Evolutionary conservation across 2,113 vertebrate species (phyloP).

Genomic region (Pterophyllum scalare): DNA sequence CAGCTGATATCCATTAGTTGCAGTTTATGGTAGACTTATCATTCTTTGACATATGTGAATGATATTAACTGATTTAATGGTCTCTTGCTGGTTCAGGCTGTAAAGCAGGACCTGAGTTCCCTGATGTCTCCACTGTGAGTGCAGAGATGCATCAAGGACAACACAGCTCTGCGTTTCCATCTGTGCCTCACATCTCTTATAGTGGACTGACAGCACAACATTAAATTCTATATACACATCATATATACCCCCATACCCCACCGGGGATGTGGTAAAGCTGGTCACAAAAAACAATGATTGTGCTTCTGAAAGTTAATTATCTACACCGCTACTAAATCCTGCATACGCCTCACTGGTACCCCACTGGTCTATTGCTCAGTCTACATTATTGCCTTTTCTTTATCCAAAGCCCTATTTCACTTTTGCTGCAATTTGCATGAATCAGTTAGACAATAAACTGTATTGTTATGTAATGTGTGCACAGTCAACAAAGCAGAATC

Average conservation of each 20-base stretch:
- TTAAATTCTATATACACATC: not conserved
- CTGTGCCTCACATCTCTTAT: not conserved
- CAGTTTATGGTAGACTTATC: not conserved
- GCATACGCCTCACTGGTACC: not conserved
- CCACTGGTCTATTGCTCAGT: not conserved
- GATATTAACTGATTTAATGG: not conserved
- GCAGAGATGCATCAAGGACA: not conserved
- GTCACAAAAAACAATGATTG: not conserved
- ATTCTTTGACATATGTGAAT: not conserved
- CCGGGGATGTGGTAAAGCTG: too few species aligned
- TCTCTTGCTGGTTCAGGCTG: not conserved
- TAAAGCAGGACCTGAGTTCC: not conserved
- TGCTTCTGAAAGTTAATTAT: not conserved
- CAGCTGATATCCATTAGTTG: not conserved
- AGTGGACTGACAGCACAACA: not conserved
- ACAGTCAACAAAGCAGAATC: not conserved
- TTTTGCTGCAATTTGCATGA: not conserved
- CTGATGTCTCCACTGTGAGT: not conserved
- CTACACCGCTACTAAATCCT: too few species aligned
- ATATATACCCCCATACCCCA: not conserved
- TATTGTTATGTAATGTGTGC: not conserved
- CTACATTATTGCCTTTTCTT: not conserved
- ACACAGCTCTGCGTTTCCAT: not conserved
- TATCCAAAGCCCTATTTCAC: not conserved
- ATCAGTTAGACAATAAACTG: not conserved